A percentile compares a stretch with the other conserved stretches of the same genome.
phyloP scores from a whole-genome alignment of 2,888 invertebrate genomes.

The Malacosoma neustria region DNA sequence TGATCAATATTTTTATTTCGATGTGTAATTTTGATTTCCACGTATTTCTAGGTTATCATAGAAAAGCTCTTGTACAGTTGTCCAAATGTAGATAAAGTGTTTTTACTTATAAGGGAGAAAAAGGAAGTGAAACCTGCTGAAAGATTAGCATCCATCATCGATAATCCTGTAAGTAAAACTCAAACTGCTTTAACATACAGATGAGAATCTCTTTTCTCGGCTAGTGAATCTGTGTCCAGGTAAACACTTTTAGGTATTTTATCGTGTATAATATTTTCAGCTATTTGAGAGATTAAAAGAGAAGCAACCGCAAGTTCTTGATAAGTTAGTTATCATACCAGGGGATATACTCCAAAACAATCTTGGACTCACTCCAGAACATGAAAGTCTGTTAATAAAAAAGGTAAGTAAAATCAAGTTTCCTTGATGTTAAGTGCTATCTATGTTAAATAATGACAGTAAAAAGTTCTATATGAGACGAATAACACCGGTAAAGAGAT shows the following conservation, averaged over 20 bases:
- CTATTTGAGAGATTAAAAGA: slow-evolving; percentile 73
- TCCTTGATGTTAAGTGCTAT: too few species aligned
- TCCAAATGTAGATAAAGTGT: slow-evolving; percentile 80
- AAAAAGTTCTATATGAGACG: too few species aligned
- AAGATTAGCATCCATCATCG: slow-evolving; percentile 74
- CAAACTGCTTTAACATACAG: background rate
- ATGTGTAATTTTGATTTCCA: too few species aligned
- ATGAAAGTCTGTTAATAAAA: slow-evolving; percentile 7
- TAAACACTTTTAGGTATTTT: too few species aligned
- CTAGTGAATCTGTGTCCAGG: too few species aligned
- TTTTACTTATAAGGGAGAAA: slow-evolving; percentile 80
- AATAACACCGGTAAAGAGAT: too few species aligned
- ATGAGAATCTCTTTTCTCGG: too few species aligned
- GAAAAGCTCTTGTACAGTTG: slow-evolving; percentile 86
- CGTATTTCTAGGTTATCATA: slow-evolving; percentile 78
- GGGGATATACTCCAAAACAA: slow-evolving; percentile 6
- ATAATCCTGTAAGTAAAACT: slow-evolving; percentile 40
- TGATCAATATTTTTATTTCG: too few species aligned
- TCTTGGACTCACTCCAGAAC: slow-evolving; percentile 5
- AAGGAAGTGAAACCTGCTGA: slow-evolving; percentile 72
- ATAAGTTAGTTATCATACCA: slow-evolving; percentile 7
- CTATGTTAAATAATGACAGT: too few species aligned
- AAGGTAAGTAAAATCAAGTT: too few species aligned
- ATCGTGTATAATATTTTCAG: slow-evolving; percentile 57
- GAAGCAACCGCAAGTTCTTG: slow-evolving; percentile 4